Evolutionary conservation across 2,888 invertebrate species (phyloP).

Genomic region (Gerris lacustris): DNA sequence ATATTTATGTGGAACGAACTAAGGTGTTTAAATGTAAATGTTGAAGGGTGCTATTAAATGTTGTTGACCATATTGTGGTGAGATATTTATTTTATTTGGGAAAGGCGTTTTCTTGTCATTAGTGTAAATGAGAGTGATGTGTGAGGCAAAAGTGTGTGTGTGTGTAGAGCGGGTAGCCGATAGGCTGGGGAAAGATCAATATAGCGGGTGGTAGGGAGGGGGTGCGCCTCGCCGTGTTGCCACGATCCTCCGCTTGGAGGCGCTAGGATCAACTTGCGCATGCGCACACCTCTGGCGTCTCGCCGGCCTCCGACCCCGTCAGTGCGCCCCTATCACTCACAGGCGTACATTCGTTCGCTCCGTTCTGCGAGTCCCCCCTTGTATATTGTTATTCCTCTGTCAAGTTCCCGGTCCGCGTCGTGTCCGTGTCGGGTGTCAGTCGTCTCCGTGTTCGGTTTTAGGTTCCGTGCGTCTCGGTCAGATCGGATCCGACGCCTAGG

Average conservation of each 20-base stretch:
- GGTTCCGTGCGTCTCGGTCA: too few species aligned
- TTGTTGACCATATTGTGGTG: too few species aligned
- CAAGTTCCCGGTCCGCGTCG: background rate
- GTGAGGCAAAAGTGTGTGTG: background rate
- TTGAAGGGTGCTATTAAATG: too few species aligned
- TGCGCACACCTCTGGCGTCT: background rate
- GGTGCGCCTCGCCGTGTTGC: background rate
- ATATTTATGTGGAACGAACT: too few species aligned
- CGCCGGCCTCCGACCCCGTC: slow-evolving; percentile 3
- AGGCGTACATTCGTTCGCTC: background rate
- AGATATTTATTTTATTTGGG: too few species aligned
- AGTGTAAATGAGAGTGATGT: background rate
- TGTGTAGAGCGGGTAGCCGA: background rate
- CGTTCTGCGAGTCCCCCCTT: background rate
- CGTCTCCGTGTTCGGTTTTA: background rate
- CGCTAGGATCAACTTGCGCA: background rate
- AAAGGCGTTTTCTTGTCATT: background rate
- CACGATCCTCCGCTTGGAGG: background rate
- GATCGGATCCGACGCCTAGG: background rate
- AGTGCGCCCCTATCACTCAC: background rate
- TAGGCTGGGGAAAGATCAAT: background rate
- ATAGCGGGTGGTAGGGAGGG: background rate
- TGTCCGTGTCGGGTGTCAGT: background rate
- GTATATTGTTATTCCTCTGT: background rate
- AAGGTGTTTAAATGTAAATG: too few species aligned